These are phyloP conservation scores for Macaria liturata DNA, from an alignment of 2,888 invertebrate genomes.

Conservation along the genomic window DNA sequence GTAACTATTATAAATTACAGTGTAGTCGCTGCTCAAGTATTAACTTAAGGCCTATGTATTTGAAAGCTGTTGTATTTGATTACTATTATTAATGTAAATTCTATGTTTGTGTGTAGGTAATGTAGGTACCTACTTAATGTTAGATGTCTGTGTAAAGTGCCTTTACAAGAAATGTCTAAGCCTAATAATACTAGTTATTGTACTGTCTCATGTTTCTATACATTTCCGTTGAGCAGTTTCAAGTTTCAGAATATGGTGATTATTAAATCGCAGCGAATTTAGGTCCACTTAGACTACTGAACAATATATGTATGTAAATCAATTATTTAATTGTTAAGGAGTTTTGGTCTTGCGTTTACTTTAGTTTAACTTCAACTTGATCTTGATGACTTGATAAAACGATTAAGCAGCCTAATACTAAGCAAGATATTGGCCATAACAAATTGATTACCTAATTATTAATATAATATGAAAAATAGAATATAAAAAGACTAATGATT, in stretches of 20 bases:
- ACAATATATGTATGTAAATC: no score
- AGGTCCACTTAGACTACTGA: no score
- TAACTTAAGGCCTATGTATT: constrained; percentile 11
- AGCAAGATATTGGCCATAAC: no score
- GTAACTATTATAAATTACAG: constrained; percentile 13
- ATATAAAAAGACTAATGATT: no score
- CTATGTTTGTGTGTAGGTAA: constrained; percentile 2
- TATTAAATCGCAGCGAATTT: no score
- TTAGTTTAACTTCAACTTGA: no score
- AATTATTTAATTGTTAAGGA: no score
- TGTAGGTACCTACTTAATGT: constrained; percentile 3
- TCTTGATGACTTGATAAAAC: no score
- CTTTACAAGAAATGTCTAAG: constrained; percentile 14
- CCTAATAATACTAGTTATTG: constrained; percentile 8
- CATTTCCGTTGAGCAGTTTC: constrained; percentile 8
- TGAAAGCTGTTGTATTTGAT: constrained; percentile 10
- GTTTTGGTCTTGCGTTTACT: no score
- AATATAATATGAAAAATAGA: no score
- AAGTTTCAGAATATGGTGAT: constrained; percentile 10
- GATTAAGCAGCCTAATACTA: no score
- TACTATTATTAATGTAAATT: constrained; percentile 11
- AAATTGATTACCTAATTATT: no score
- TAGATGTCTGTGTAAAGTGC: constrained; percentile 18
- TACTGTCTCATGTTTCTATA: constrained; percentile 10
- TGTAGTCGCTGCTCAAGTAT: constrained; percentile 24